Evolutionary conservation across 2,888 invertebrate genomes (phyloP), one percentile per base, ranked within the genome.

Genomic region (Diadromus collaris): DNA sequence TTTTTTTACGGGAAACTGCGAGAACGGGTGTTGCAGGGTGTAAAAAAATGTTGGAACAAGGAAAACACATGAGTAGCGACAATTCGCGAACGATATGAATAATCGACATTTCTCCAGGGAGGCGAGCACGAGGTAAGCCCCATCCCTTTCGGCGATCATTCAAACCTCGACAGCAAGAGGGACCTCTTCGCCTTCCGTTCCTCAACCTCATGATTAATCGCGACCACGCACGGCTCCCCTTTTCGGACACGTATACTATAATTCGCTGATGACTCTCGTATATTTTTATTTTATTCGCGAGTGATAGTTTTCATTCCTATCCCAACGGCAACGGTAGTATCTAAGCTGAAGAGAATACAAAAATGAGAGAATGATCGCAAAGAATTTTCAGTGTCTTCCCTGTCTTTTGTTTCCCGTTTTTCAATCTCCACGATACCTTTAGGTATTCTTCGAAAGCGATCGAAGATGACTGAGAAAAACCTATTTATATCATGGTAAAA

Each of bases 121-220:
- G 44, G 51, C 46, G 63, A 68, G 38, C 72, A 38, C 19, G 16
- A 19, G 38, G 38, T 5, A 10, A 51, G 6, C 34, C 72, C 41
- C 16, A 72, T 21, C 54, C 41, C 32, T 32, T 54, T 21, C 27
- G 21, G 54, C 64, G 69, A 72, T 72, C 72, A 64, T 56, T 64
- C 72, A 72, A 72, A 46, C 32, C 54, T 54, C 56, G 72, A 72
- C 64, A 72, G 72, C 51, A 5, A 21, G 32, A 44, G 29, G 34
- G 51, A 72, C 16, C 41, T 71, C 38, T 19, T 21, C 29, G 9
- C 24, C 19, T 19, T 27, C 38, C 58, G 29, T 64, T 41, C 63
- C 63, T 64, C 72, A 29, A 64, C 48, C 58, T 76, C 34, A 60
- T 76, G 79, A 79, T 79, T 79, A 76, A 79, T 79, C 61, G 72